Evolutionary conservation across 1,140 invertebrate genomes (phyloP).

Genomic region (Drosophila suzukii): DNA sequence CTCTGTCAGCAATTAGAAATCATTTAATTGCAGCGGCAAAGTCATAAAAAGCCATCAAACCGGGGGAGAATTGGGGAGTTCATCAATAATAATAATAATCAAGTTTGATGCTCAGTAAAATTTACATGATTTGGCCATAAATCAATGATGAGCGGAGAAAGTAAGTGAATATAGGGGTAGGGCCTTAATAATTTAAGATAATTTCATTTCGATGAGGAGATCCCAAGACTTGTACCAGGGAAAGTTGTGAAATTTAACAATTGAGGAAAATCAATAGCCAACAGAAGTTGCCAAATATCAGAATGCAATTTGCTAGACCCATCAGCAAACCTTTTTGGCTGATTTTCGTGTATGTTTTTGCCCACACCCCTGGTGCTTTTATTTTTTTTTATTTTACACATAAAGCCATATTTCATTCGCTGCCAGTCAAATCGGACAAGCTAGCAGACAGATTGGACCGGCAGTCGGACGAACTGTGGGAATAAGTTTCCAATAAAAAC

Average conservation of each 20-base stretch:
- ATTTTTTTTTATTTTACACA: slow-evolving; percentile 23
- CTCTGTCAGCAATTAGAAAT: slow-evolving; percentile 74
- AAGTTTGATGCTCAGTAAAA: slow-evolving; percentile 58
- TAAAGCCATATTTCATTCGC: slow-evolving; percentile 80
- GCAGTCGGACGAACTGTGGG: slow-evolving; percentile 60
- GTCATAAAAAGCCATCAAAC: slow-evolving; percentile 70
- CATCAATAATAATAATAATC: slow-evolving; percentile 71
- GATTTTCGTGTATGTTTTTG: slow-evolving; percentile 56
- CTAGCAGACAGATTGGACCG: slow-evolving; percentile 75
- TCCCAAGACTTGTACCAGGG: neutral
- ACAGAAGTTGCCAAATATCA: slow-evolving; percentile 73
- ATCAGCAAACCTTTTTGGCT: slow-evolving; percentile 46
- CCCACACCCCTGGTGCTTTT: slow-evolving; percentile 8
- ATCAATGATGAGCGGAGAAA: slow-evolving; percentile 52
- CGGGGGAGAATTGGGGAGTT: slow-evolving; percentile 40
- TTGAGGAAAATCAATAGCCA: slow-evolving; percentile 70
- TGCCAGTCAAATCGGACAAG: slow-evolving; percentile 81
- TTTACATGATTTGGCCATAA: slow-evolving; percentile 78
- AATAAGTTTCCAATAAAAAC: slow-evolving; percentile 69
- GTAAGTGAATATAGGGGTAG: slow-evolving; percentile 32
- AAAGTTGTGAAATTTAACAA: slow-evolving; percentile 39
- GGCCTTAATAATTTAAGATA: slow-evolving; percentile 37
- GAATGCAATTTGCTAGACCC: slow-evolving; percentile 77
- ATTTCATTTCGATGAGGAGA: slow-evolving; percentile 34
- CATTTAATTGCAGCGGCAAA: slow-evolving; percentile 80